Percentiles rank a stretch among this genome's conserved stretches.
Evolutionary conservation across 1,140 invertebrate genomes (phyloP).

Genomic region (Harlomillsia oculata): DNA sequence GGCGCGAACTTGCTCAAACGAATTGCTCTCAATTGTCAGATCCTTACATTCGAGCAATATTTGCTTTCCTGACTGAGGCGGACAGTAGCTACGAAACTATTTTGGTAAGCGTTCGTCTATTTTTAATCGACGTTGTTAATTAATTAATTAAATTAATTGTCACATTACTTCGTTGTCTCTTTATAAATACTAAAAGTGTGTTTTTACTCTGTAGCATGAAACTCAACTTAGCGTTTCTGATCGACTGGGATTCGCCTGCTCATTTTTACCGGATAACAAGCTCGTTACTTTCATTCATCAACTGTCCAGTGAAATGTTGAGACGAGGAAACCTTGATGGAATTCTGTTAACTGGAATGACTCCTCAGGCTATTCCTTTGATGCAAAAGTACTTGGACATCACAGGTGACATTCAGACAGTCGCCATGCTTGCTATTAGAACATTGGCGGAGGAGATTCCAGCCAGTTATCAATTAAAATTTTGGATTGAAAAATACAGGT

Average conservation of each 20-base stretch:
- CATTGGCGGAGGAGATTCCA: conserved; percentile 32
- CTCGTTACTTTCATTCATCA: conserved; percentile 66
- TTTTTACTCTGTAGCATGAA: conserved; percentile 63
- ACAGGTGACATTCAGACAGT: conserved; percentile 88
- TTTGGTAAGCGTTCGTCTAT: conserved; percentile 51
- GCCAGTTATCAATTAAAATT: conserved; percentile 19
- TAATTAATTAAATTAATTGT: conserved; percentile 30
- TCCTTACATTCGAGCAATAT: conserved; percentile 83
- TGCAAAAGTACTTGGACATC: conserved; percentile 81
- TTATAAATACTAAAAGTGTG: no score
- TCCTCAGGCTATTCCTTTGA: conserved; percentile 61
- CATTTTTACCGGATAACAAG: conserved; percentile 71
- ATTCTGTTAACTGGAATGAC: conserved; percentile 70
- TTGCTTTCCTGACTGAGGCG: conserved; percentile 78
- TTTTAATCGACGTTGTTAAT: conserved; percentile 13
- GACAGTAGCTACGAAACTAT: conserved; percentile 67
- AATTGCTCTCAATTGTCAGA: conserved; percentile 63
- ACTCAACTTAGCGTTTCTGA: conserved; percentile 72
- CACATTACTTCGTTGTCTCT: no score
- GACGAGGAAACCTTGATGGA: conserved; percentile 71
- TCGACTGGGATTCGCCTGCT: conserved; percentile 84
- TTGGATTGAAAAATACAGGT: conserved; percentile 35
- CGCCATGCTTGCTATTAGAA: conserved; percentile 26
- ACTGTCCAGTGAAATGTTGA: conserved; percentile 57
- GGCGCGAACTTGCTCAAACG: conserved; percentile 64